Base-by-base conservation (phyloP, 2,797 vertebrate species). In the Chaetophractus vellerosus region DNA sequence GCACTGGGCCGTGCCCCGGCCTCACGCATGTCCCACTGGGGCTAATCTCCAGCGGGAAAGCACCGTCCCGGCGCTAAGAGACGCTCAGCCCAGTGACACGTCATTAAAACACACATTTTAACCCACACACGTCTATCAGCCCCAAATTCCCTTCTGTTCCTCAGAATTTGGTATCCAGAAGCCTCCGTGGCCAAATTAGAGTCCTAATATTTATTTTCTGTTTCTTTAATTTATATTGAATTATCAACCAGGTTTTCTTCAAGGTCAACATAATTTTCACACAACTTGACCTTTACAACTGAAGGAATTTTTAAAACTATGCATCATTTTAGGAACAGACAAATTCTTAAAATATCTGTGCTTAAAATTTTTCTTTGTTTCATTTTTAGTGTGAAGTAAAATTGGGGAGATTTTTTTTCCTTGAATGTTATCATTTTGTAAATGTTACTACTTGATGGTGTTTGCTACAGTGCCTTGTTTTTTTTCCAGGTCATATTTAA, bases 261-360 rank as follows among this genome's bases (percentile, higher is more conserved):
- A 91, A 84, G 18, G 48, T 41, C 55, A 33, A 28, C 4, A 23
- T 24, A 84, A 94, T 84, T 82, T 69, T 21, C 9, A 31, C 3
- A 36, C 23, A 85, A 86, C 89, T 71, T 91, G 26, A 48, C 19
- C 5, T 85, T 88, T 41, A 23, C 4, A 57, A 7, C 9, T n/a
- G 48, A 80, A 89, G 50, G 38, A 59, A 38, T 26, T 66, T 69
- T 88, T 85, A 45, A 91, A 91, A 63, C 50, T 76, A 61, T 23
- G 31, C 45, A 0, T 48, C 15, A 48, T 88, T 36, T 48, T 66
- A 75, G 57, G 16, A 84, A 78, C 6, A 52, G 18, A 28, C 68
- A 28, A 31, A 23, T 45, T 38, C 85, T 79, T 80, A 71, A n/a
- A 81, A 57, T 50, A 31, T 55, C 33, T 76, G 0, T 71, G 24